Conservation (phyloP, 2,797 vertebrate genomes). For the Scyliorhinus canicula region DNA sequence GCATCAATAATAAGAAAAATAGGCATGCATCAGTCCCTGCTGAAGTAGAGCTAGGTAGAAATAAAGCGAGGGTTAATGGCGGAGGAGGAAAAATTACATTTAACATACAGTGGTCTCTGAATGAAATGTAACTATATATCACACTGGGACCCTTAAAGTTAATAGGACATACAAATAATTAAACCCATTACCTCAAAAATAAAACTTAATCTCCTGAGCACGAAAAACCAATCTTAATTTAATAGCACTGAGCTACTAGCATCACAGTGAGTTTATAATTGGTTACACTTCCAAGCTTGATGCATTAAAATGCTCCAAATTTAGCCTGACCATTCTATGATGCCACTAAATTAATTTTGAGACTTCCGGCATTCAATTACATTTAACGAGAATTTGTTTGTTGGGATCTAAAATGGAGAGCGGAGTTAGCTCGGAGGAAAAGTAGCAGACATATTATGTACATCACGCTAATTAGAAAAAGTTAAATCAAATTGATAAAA, state of each 20-base stretch:
- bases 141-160: not conserved
- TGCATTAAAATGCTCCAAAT: not conserved
- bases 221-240: not conserved
- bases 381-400: not conserved
- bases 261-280: not conserved
- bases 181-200: not conserved
- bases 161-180: not conserved
- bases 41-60: not conserved
- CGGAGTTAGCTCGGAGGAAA: not conserved
- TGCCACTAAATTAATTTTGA: not conserved
- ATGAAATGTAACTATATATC: not conserved
- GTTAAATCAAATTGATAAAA: not conserved
- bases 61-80: not conserved
- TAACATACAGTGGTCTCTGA: too few relatives aligned
- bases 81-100: too few relatives aligned
- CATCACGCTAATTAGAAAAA: not conserved
- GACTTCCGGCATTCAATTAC: not conserved
- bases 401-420: not conserved
- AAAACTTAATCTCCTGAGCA: not conserved
- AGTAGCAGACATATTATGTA: not conserved
- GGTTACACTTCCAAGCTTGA: not conserved
- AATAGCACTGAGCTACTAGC: not conserved
- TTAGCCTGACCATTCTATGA: not conserved
- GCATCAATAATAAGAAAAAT: not conserved
- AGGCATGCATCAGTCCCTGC: not conserved